Base-by-base conservation (phyloP, 2,797 vertebrate species). In the Champsocephalus esox region DNA sequence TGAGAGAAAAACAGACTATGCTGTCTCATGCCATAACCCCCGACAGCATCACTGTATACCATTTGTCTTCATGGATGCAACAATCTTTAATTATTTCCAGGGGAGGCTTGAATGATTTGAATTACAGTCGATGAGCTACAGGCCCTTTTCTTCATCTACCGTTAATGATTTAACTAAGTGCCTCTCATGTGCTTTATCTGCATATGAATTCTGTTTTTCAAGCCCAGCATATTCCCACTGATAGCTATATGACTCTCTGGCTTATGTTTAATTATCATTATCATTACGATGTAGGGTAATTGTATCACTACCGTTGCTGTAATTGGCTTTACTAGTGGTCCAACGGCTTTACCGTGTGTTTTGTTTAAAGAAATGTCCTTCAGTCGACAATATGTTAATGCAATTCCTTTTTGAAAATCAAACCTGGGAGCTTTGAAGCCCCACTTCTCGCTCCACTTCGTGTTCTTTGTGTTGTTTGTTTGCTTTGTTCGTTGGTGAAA, bases 101-200 rank as follows among this genome's bases (percentile, higher is more conserved):
- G 66, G 75, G 73, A 82, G 43, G 64, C 77, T 38, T 66, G 72
- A 85, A 81, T 83, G 79, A 92, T 88, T 87, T 87, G 79, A 82
- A 74, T 89, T 84, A 86, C 56, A 82, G 66, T 83, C 74, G 54
- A 80, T 83, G 73, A 88, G 86, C 75, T 84, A 66, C 28, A 12
- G 73, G 77, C 59, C 70, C 6, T 88, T 88, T 87, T 84, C 82
- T 82, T 88, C 81, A 84, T 85, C 75, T 79, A n/a, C 77, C 76
- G 79, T 84, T 91, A 89, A 89, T 83, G 80, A 83, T 92, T 89
- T 88, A 81, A 82, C 85, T 80, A 89, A 90, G 87, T 85, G 80
- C 62, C 86, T 87, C 86, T 84, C 48, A 24, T 85, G 73, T 76
- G 76, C 74, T 85, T 85, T 80, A 88, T 85, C 84, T 83, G 77